Percentiles rank a stretch among this genome's conserved stretches.
These are phyloP conservation scores for Tipula confusa DNA, from an alignment of 2,888 invertebrate species.

Conservation along the genomic window DNA sequence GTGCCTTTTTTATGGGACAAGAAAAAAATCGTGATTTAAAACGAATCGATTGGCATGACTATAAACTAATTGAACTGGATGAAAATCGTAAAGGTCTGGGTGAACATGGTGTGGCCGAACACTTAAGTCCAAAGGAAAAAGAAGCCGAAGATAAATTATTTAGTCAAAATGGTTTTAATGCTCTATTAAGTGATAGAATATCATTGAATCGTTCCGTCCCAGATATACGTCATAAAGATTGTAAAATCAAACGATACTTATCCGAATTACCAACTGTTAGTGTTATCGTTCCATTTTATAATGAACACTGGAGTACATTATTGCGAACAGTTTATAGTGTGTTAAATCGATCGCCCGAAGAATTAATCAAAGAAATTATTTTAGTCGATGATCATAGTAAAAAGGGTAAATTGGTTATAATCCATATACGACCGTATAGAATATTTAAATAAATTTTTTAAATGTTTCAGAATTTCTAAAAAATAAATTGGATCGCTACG, in stretches of 20 bases:
- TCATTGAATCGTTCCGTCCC: slow-evolving; percentile 78
- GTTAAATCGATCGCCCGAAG: slow-evolving; percentile 72
- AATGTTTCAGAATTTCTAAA: slow-evolving; percentile 61
- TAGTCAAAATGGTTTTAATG: slow-evolving; percentile 90
- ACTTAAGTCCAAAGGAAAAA: slow-evolving; percentile 57
- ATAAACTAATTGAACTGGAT: slow-evolving; percentile 60
- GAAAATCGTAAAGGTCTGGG: slow-evolving; percentile 60
- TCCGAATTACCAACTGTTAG: slow-evolving; percentile 73
- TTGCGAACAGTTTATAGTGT: slow-evolving; percentile 78
- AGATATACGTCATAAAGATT: slow-evolving; percentile 66
- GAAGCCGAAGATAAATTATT: slow-evolving; percentile 65
- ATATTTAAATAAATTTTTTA: no score
- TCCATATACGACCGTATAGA: no score
- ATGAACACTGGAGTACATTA: slow-evolving; percentile 86
- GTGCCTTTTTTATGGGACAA: slow-evolving; percentile 34
- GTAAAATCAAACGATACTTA: slow-evolving; percentile 64
- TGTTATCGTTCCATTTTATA: slow-evolving; percentile 88
- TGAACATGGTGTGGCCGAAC: slow-evolving; percentile 67
- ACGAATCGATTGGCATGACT: slow-evolving; percentile 77
- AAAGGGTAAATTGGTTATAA: slow-evolving; percentile 47
- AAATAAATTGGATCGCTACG: slow-evolving; percentile 68
- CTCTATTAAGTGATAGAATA: slow-evolving; percentile 83
- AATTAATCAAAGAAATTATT: slow-evolving; percentile 78
- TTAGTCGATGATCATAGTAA: slow-evolving; percentile 83
- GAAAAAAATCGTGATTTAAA: slow-evolving; percentile 38